Conservation (phyloP, 2,888 invertebrate genomes). For the Adelphocoris suturalis region DNA sequence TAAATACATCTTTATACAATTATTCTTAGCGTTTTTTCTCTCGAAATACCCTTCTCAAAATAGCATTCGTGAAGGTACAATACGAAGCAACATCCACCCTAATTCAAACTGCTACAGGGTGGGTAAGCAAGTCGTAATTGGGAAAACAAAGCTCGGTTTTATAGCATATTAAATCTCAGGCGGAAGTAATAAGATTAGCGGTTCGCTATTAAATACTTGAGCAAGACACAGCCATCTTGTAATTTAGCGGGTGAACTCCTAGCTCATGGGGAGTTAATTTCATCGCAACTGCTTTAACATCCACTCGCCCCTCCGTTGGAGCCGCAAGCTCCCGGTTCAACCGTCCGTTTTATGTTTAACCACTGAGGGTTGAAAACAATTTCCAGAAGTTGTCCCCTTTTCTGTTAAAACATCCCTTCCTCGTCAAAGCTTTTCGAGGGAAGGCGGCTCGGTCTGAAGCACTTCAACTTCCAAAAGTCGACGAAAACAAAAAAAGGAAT, state of each 20-base stretch:
- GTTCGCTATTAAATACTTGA: conserved; percentile 57
- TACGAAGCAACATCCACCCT: conserved; percentile 8
- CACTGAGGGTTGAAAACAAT: conserved; percentile 41
- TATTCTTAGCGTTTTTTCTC: neutral
- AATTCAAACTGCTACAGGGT: neutral
- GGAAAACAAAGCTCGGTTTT: conserved; percentile 51
- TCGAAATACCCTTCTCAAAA: neutral
- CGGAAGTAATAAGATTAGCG: conserved; percentile 59
- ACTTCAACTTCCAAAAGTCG: neutral
- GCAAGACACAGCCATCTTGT: conserved; percentile 57
- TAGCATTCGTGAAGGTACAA: neutral
- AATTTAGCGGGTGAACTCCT: conserved; percentile 56
- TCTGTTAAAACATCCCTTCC: neutral
- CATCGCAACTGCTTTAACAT: conserved; percentile 59
- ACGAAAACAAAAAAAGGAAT: neutral
- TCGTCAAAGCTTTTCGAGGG: neutral
- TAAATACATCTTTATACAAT: too few species aligned
- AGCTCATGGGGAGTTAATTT: conserved; percentile 58
- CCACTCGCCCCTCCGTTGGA: neutral
- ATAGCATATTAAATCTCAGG: conserved; percentile 55
- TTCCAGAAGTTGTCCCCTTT: conserved; percentile 15
- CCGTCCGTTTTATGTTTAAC: conserved; percentile 51
- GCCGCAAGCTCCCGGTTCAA: conserved; percentile 37
- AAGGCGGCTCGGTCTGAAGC: neutral
- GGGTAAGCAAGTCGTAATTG: conserved; percentile 43